Percentiles rank a stretch among this genome's conserved stretches.
These are phyloP conservation scores for Euplexia lucipara DNA, from an alignment of 2,888 invertebrate species.

Conservation along the genomic window DNA sequence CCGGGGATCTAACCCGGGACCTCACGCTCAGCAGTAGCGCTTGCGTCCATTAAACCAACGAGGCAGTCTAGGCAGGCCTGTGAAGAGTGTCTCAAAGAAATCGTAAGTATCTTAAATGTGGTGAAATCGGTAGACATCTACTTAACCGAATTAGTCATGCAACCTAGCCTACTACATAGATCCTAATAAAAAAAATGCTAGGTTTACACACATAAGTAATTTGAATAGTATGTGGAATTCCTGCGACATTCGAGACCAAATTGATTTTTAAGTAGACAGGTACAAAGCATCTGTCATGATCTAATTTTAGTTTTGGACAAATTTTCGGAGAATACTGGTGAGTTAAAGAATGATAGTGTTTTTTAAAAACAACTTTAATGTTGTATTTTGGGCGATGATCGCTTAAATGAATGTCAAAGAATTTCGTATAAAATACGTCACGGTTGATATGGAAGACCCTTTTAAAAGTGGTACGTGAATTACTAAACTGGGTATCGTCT, in stretches of 20 bases:
- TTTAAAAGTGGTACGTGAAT: not conserved
- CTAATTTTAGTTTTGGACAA: conserved; percentile 33
- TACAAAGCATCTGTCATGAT: conserved; percentile 19
- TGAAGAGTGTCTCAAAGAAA: too few relatives aligned
- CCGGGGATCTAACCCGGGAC: too few relatives aligned
- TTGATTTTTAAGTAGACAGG: conserved; percentile 17
- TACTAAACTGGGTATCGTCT: not conserved
- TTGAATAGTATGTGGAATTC: conserved; percentile 8
- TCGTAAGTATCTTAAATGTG: not conserved
- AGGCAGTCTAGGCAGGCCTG: too few relatives aligned
- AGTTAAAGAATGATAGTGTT: not conserved
- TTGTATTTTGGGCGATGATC: conserved; percentile 33
- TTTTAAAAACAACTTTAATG: conserved; percentile 8
- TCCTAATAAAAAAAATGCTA: not conserved
- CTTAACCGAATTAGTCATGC: too few relatives aligned
- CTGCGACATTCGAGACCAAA: conserved; percentile 12
- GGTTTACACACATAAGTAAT: conserved; percentile 16
- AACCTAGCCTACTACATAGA: not conserved
- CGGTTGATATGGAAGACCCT: not conserved
- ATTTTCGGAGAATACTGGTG: conserved; percentile 16
- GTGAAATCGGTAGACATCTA: not conserved
- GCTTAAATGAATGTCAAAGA: too few relatives aligned
- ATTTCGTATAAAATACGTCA: too few relatives aligned
- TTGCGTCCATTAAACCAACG: too few relatives aligned
- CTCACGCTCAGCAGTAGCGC: too few relatives aligned